These are phyloP conservation scores for Brachionus asplanchnoidis DNA, from an alignment of 1,140 invertebrate genomes.

Conservation along the genomic window DNA sequence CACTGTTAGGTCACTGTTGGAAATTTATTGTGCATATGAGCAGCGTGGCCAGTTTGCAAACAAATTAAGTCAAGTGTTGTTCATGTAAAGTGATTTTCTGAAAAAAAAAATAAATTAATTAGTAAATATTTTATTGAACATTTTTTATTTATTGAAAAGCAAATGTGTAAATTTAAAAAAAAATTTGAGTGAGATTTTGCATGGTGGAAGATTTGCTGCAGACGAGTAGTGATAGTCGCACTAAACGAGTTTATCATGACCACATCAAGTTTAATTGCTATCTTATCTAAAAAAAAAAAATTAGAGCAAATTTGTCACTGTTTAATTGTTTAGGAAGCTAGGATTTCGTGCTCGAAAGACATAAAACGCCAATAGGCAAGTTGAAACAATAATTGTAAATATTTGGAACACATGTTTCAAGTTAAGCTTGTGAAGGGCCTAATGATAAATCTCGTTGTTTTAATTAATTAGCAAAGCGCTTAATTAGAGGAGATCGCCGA, in stretches of 20 bases:
- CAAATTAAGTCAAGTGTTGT: too few relatives aligned
- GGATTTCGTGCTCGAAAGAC: constrained; percentile 9
- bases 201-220: neutral
- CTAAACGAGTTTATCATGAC: neutral
- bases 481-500: constrained; percentile 12
- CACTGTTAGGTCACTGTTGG: too few relatives aligned
- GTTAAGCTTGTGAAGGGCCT: neutral
- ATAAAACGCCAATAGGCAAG: constrained; percentile 40
- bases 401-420: constrained; percentile 38
- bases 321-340: neutral
- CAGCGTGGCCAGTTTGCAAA: too few relatives aligned
- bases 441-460: constrained; percentile 25
- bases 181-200: too few relatives aligned
- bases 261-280: constrained; percentile 5
- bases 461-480: constrained; percentile 29
- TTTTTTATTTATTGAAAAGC: too few relatives aligned
- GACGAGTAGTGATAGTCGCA: neutral
- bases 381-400: constrained; percentile 23
- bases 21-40: too few relatives aligned
- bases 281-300: constrained; percentile 24
- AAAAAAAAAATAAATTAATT: too few relatives aligned
- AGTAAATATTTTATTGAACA: too few relatives aligned
- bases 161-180: too few relatives aligned
- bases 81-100: too few relatives aligned
- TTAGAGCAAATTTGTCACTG: constrained; percentile 25